phyloP scores from a whole-genome alignment of 2,797 vertebrate genomes.

The Diplodus puntazzo region DNA sequence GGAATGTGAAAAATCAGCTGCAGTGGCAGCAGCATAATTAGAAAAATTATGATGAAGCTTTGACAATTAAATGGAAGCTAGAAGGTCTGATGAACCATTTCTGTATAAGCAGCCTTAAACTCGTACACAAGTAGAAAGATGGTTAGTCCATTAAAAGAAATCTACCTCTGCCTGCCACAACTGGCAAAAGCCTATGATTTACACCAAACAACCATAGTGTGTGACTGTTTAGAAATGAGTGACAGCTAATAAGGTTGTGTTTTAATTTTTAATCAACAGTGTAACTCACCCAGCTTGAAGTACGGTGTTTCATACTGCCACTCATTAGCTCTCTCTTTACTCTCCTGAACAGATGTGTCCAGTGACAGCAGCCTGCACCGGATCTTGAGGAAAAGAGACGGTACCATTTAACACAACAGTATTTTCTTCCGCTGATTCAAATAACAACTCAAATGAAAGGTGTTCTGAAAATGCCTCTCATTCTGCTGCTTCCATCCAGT shows the following conservation, averaged over 20 bases:
- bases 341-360: slow-evolving; percentile 72
- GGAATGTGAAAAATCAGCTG: neutral
- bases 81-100: neutral
- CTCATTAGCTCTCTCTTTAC: slow-evolving; percentile 23
- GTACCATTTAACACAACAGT: slow-evolving; percentile 32
- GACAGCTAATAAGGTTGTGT: neutral
- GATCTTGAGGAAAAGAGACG: slow-evolving; percentile 78
- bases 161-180: neutral
- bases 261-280: slow-evolving; percentile 4
- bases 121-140: neutral
- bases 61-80: neutral
- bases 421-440: neutral
- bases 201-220: neutral
- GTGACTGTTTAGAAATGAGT: neutral
- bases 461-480: neutral
- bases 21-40: neutral
- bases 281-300: neutral
- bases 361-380: slow-evolving; percentile 72
- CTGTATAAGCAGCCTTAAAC: neutral
- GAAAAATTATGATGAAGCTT: neutral
- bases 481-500: slow-evolving; percentile 49
- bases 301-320: neutral
- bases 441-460: neutral
- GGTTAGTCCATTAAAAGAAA: neutral
- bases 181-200: neutral